Percentiles rank a stretch among this genome's conserved stretches.
phyloP scores from a whole-genome alignment of 2,888 invertebrate species.

The Tetropium fuscum region DNA sequence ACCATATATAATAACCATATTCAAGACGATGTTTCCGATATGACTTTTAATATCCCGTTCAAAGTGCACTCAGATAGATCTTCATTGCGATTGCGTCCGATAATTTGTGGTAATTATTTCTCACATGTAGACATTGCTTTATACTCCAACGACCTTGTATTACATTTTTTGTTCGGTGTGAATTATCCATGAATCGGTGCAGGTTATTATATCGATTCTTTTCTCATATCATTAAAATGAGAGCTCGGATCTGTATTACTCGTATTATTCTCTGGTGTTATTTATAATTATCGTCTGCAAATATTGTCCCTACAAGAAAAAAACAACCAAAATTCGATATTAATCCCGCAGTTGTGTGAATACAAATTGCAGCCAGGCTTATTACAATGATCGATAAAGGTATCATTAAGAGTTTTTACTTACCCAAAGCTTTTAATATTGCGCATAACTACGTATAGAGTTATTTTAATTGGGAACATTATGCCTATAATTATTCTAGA shows the following conservation, averaged over 20 bases:
- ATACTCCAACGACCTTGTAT: not conserved
- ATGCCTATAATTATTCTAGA: conserved; percentile 23
- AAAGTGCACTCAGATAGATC: no score
- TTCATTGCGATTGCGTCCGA: no score
- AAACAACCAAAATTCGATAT: conserved; percentile 9
- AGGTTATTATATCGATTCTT: not conserved
- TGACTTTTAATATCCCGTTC: no score
- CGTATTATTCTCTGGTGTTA: not conserved
- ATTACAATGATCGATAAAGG: conserved; percentile 34
- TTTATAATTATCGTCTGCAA: conserved; percentile 3
- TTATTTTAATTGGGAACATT: conserved; percentile 25
- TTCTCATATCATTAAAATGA: not conserved
- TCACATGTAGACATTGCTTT: not conserved
- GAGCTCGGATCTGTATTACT: not conserved
- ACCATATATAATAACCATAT: no score
- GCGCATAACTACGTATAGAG: conserved; percentile 15
- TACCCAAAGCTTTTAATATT: conserved; percentile 31
- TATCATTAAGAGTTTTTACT: conserved; percentile 34
- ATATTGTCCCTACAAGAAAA: conserved; percentile 2
- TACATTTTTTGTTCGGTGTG: not conserved
- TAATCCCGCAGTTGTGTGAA: conserved; percentile 10
- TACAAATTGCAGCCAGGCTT: conserved; percentile 11
- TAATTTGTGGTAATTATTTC: no score
- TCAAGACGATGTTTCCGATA: no score
- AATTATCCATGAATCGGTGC: not conserved